Evolutionary conservation across 2,797 vertebrate species (phyloP).

Genomic region (Nannoperca australis): DNA sequence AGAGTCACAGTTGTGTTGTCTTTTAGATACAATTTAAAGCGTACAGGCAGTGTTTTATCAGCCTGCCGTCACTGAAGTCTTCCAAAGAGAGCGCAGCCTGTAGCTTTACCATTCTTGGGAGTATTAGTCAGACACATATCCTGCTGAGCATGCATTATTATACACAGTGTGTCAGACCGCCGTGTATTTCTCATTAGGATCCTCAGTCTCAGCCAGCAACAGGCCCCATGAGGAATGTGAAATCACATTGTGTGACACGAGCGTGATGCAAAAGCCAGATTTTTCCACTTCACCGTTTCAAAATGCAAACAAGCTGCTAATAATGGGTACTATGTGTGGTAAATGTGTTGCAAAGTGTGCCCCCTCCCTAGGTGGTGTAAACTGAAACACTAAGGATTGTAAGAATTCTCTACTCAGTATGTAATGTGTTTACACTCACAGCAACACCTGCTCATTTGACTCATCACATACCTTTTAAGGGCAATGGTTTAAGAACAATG

Average conservation of each 20-base stretch:
- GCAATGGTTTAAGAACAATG: not conserved
- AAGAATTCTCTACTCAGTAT: not conserved
- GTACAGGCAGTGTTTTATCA: slow-evolving; percentile 4
- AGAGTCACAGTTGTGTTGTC: not conserved
- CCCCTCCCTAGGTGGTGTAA: not conserved
- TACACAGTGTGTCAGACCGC: slow-evolving; percentile 45
- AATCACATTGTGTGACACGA: slow-evolving; percentile 30
- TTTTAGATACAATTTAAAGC: slow-evolving; percentile 15
- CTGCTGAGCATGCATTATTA: slow-evolving; percentile 63
- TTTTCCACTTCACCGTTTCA: slow-evolving; percentile 13
- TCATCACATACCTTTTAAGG: slow-evolving; percentile 18
- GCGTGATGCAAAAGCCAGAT: not conserved
- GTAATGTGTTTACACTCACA: not conserved
- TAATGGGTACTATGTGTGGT: not conserved
- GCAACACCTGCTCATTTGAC: not conserved
- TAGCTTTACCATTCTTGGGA: slow-evolving; percentile 34
- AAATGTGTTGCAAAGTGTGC: slow-evolving; percentile 26
- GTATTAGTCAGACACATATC: slow-evolving; percentile 61
- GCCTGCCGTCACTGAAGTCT: slow-evolving; percentile 11
- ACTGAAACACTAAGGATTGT: not conserved
- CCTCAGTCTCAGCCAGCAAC: slow-evolving; percentile 34
- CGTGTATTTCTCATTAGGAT: slow-evolving; percentile 38
- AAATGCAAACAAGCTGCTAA: slow-evolving; percentile 44
- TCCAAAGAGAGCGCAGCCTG: slow-evolving; percentile 28
- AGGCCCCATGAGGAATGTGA: slow-evolving; percentile 31